Conservation (phyloP, 2,888 invertebrate genomes). For the Serripes groenlandicus region DNA sequence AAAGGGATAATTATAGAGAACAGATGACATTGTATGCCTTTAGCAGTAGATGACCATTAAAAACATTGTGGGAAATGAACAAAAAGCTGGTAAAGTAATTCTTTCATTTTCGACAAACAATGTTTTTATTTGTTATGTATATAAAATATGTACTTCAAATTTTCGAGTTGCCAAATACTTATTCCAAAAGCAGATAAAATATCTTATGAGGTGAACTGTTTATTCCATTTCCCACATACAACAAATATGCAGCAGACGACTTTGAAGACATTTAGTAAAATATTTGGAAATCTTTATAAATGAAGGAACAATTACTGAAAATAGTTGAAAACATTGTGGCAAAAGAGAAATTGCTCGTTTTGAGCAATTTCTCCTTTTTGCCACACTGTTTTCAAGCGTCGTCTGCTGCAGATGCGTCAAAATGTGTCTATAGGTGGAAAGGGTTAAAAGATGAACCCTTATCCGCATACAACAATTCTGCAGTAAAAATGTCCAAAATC, state of each 20-base stretch:
- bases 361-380: not conserved
- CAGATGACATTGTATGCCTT: too few relatives aligned
- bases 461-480: not conserved
- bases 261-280: too few relatives aligned
- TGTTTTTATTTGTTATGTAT: too few relatives aligned
- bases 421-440: not conserved
- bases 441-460: not conserved
- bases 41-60: too few relatives aligned
- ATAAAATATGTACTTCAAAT: too few relatives aligned
- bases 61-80: not conserved
- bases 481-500: not conserved
- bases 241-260: too few relatives aligned
- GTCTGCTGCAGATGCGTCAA: not conserved
- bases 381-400: not conserved
- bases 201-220: too few relatives aligned
- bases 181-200: not conserved
- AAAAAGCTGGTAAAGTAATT: not conserved
- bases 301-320: not conserved
- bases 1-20: too few relatives aligned
- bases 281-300: not conserved
- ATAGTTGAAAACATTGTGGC: not conserved
- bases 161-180: too few relatives aligned
- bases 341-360: not conserved
- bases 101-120: not conserved
- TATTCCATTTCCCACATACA: too few relatives aligned